Evolutionary conservation across 2,888 invertebrate species (phyloP).

Genomic region (Mimachlamys varia): DNA sequence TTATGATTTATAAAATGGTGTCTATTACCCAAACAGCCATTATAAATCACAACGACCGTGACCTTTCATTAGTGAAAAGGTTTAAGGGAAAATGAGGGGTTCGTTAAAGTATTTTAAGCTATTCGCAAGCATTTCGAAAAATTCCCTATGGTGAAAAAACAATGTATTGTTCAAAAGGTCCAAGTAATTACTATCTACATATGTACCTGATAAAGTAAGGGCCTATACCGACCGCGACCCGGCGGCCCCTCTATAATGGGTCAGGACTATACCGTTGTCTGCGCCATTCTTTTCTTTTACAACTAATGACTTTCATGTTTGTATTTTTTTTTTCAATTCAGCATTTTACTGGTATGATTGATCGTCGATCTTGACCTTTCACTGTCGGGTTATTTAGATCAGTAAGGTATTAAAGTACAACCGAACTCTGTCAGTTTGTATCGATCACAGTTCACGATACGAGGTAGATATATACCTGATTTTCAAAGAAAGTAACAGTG

Average conservation of each 20-base stretch:
- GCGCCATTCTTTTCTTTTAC: background rate
- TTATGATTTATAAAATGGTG: background rate
- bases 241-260: background rate
- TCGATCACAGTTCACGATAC: background rate
- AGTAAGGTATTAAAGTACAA: background rate
- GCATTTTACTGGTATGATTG: background rate
- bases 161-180: background rate
- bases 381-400: background rate
- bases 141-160: background rate
- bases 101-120: background rate
- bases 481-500: background rate
- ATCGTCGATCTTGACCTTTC: conserved; percentile 12
- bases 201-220: background rate
- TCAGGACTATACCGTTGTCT: background rate
- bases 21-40: background rate
- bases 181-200: background rate
- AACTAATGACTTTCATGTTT: background rate
- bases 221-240: background rate
- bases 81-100: background rate
- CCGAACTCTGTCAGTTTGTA: background rate
- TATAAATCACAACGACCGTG: background rate
- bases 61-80: background rate
- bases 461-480: background rate
- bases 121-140: background rate
- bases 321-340: background rate